Conservation (phyloP, 2,797 vertebrate genomes). For the Phrynocephalus vlangalii region DNA sequence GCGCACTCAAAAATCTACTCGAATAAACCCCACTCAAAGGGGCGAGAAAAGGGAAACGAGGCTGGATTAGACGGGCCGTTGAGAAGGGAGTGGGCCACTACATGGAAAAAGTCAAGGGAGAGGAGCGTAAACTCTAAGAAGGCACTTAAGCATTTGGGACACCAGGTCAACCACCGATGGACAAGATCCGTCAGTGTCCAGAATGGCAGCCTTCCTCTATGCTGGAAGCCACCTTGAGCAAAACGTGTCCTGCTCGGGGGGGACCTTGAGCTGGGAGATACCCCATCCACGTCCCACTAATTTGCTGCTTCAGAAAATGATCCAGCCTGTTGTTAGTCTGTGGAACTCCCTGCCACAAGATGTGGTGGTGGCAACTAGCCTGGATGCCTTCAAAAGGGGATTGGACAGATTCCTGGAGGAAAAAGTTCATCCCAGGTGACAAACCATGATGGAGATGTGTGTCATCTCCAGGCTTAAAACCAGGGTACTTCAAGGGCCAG, state of each 20-base stretch:
- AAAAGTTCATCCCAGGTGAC: too few species aligned
- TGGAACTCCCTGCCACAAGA: too few species aligned
- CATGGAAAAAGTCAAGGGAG: constrained; percentile 33
- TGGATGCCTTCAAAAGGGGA: too few species aligned
- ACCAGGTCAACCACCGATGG: neutral
- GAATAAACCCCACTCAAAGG: neutral
- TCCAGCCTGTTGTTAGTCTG: neutral
- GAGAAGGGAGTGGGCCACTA: neutral
- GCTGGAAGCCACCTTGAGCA: neutral
- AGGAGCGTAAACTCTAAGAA: constrained; percentile 21
- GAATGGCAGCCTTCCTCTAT: neutral
- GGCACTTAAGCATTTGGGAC: constrained; percentile 49
- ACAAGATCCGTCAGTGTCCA: neutral
- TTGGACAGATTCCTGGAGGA: too few species aligned
- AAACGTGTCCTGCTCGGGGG: neutral
- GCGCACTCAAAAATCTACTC: too few species aligned
- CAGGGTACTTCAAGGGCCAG: too few species aligned
- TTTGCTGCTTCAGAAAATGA: constrained; percentile 41
- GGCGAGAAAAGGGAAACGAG: neutral
- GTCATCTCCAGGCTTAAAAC: too few species aligned
- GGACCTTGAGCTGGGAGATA: neutral
- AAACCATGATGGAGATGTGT: too few species aligned
- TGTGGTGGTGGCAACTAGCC: too few species aligned
- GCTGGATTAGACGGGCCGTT: neutral
- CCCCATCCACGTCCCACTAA: constrained; percentile 12